Evolutionary conservation across 2,888 invertebrate species (phyloP), one percentile per base, ranked within the genome.

Genomic region (Dryomyza anilis): DNA sequence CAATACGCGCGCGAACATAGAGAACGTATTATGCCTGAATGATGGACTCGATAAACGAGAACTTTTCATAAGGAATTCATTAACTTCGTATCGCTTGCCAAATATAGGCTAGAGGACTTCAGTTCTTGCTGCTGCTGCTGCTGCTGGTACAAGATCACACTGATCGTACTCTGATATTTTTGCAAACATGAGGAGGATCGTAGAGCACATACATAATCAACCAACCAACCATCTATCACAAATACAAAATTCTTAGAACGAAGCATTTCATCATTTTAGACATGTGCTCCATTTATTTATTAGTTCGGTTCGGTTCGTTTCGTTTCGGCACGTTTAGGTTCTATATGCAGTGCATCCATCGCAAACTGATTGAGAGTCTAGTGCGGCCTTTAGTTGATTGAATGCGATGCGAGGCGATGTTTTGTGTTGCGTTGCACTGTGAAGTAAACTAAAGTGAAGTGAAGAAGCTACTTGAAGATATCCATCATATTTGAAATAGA

Each of bases 181-280:
- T n/a, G 43, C 5, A 43, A 43, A 19, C 43, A 19, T n/a, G 43
- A 16, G n/a, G 19, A 16, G 43, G 16, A 43, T 30, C 30, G 19
- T 19, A 53, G 27, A 27, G 19, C 21, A 23, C 21, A n/a, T n/a
- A n/a, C n/a, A n/a, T n/a, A n/a, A n/a, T n/a, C n/a, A n/a, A n/a
- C n/a, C n/a, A n/a, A 6, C 33, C 29, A 48, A n/a, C 33, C 61
- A 61, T 61, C 61, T 25, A 61, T 61, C 61, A 61, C 52, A 61
- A 39, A 27, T 39, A 57, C 43, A 43, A 72, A 72, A 72, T 78
- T 78, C 78, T 73, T 74, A 73, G 78, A 78, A 78, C 74, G 73
- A 72, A 73, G 71, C 77, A 73, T 77, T 77, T 78, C 75, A 78
- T 79, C 78, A 76, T 78, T 77, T 78, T 74, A 78, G 76, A 77